Conservation (phyloP, 2,888 invertebrate species). For the Ceriagrion tenellum region DNA sequence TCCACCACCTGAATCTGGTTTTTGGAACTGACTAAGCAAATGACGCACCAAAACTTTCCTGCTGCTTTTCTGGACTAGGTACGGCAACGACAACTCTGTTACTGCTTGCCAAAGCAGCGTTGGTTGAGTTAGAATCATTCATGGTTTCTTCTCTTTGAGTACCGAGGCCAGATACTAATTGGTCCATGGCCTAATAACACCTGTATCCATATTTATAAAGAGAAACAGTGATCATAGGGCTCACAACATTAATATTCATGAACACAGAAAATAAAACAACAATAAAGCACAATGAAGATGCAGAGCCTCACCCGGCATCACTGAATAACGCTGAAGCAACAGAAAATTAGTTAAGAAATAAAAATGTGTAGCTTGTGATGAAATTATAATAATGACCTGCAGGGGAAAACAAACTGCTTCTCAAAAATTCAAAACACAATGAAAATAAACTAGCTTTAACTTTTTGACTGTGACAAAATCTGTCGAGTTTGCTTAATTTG, state of each 20-base stretch:
- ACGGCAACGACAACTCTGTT: constrained; percentile 52
- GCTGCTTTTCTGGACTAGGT: constrained; percentile 59
- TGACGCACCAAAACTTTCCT: constrained; percentile 53
- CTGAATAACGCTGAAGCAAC: neutral
- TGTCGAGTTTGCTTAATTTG: neutral
- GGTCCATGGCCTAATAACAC: neutral
- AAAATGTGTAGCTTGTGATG: neutral
- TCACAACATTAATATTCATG: neutral
- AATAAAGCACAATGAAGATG: neutral
- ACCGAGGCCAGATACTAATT: constrained; percentile 41
- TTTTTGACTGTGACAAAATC: neutral
- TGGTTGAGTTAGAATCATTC: constrained; percentile 50
- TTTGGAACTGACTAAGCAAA: neutral
- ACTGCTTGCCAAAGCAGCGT: constrained; percentile 46
- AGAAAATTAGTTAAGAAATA: neutral
- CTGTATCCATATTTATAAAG: neutral
- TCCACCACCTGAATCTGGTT: neutral
- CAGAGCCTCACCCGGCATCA: constrained; percentile 53
- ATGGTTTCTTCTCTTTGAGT: constrained; percentile 47
- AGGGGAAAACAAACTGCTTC: neutral
- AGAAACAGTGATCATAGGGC: neutral
- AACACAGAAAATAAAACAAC: neutral
- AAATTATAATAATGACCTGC: neutral
- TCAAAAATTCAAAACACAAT: neutral
- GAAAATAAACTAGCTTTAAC: neutral